A percentile compares a stretch with the other conserved stretches of the same genome.
Evolutionary conservation across 2,113 vertebrate species (phyloP).

Genomic region (Tragelaphus strepsiceros): DNA sequence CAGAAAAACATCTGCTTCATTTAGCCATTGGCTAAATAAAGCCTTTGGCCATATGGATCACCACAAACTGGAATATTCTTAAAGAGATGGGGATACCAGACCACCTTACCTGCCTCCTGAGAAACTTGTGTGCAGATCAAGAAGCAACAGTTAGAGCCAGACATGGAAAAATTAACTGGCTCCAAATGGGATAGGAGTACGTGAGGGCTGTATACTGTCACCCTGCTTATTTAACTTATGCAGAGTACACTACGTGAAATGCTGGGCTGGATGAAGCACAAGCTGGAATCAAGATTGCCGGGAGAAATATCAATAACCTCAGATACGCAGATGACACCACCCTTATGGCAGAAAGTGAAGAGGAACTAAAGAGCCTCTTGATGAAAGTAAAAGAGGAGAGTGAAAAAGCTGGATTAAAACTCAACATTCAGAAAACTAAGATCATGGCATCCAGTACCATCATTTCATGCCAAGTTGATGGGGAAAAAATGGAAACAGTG

Average conservation of each 20-base stretch:
- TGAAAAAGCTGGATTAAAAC: background rate
- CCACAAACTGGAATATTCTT: background rate
- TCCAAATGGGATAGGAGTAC: background rate
- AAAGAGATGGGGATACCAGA: background rate
- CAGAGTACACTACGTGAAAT: background rate
- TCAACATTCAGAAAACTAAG: background rate
- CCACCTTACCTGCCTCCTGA: background rate
- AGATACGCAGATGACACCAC: background rate
- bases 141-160: background rate
- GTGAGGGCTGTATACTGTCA: background rate
- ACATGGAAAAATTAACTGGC: background rate
- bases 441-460: background rate
- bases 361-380: background rate
- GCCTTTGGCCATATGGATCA: background rate
- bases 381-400: background rate
- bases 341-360: background rate
- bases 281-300: background rate
- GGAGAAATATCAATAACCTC: background rate
- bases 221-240: background rate
- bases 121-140: background rate
- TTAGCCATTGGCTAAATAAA: background rate
- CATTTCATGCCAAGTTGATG: background rate
- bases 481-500: background rate
- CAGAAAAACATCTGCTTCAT: background rate
- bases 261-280: background rate